Evolutionary conservation across 37 sponge, comb jelly and placozoan genomes (phyloP), one percentile per base, ranked within the genome.

Genomic region (Lycopodina hypogea): DNA sequence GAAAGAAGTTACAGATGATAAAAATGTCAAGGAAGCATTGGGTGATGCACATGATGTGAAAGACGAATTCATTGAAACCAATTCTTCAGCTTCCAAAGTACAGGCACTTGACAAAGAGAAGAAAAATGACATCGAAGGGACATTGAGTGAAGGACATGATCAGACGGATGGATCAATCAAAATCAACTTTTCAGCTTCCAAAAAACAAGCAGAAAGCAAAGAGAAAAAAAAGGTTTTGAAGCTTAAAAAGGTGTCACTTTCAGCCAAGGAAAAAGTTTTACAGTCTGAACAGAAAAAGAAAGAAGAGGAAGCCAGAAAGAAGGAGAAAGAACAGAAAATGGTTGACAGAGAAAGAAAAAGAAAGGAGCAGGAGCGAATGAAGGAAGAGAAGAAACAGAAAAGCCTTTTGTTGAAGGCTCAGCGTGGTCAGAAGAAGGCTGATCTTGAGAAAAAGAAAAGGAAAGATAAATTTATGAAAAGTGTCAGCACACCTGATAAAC

Each of bases 381-480:
- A 37, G 29, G 62, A 34, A 41, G 48, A 19, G 19, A 69, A 68
- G 52, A 69, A 70, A 19, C 42, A 77, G 72, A 60, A 84, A 35
- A 53, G 32, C 51, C n/a, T n/a, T n/a, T 52, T 58, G 41, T 19
- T 63, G 35, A 68, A 68, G 70, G 22, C 52, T 36, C 41, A 15
- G n/a, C n/a, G 21, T 17, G 74, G 38, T 11, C 42, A 55, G n/a
- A 73, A 78, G 45, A 78, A 67, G 38, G 28, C n/a, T 4, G 85
- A 84, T 19, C 26, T 29, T 38, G 79, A 78, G 50, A 26, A 71
- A 51, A 71, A 71, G 66, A 78, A 35, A 29, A 72, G 55, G 0
- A 66, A 85, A n/a, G 71, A 73, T 22, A 79, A 85, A 55, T 33
- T 56, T 39, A 69, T 70, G 41, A 71, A 71, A 56, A 52, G 38